Evolutionary conservation across 2,113 vertebrate genomes (phyloP).

Genomic region (Fregata magnificens): DNA sequence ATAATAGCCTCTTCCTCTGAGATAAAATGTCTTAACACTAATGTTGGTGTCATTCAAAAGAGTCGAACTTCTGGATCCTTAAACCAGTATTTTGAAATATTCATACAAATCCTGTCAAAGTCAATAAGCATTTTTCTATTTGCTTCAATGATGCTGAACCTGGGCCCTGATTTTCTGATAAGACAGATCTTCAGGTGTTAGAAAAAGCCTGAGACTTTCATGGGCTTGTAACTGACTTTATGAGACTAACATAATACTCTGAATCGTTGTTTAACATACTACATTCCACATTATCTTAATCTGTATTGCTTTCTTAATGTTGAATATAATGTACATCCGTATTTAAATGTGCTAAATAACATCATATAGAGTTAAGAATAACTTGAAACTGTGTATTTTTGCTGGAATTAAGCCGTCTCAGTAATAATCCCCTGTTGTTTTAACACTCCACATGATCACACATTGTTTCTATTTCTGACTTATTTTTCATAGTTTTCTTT

Average conservation of each 20-base stretch:
- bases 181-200: background rate
- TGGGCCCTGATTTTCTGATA: background rate
- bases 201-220: background rate
- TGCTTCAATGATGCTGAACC: background rate
- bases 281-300: background rate
- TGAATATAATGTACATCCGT: background rate
- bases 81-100: background rate
- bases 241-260: background rate
- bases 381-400: background rate
- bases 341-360: background rate
- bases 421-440: background rate
- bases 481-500: background rate
- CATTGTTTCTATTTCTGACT: background rate
- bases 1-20: background rate
- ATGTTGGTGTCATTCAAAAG: background rate
- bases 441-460: background rate
- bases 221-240: background rate
- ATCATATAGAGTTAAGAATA: background rate
- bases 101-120: background rate
- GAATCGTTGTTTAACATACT: background rate
- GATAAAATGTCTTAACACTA: background rate
- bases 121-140: background rate
- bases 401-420: background rate
- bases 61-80: background rate
- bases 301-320: background rate